Percentiles rank a stretch among this genome's conserved stretches.
Conservation (phyloP, 1,140 invertebrate genomes). For the Proales similis region DNA sequence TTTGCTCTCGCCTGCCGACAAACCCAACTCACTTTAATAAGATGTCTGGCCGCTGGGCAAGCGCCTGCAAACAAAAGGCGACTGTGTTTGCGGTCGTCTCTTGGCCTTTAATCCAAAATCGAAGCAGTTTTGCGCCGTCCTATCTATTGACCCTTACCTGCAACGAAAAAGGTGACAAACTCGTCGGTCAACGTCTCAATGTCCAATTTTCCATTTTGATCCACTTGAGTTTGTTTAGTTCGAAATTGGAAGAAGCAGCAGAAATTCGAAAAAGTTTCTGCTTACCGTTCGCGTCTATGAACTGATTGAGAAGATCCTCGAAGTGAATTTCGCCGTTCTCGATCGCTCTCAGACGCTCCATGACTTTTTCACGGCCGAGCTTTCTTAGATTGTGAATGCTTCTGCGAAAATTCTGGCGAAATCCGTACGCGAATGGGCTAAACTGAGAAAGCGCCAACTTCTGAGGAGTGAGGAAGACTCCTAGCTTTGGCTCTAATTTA, state of each 20-base stretch:
- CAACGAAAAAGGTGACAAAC: slow-evolving; percentile 35
- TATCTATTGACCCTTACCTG: background rate
- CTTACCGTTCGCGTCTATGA: slow-evolving; percentile 17
- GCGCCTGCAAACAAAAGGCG: slow-evolving; percentile 13
- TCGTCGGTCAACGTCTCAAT: slow-evolving; percentile 26
- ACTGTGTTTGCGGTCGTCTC: slow-evolving; percentile 26
- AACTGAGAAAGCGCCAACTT: too few relatives aligned
- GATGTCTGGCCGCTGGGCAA: background rate
- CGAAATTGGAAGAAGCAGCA: background rate
- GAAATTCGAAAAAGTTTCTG: background rate
- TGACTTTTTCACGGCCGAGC: background rate
- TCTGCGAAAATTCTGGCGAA: too few relatives aligned
- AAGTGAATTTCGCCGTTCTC: background rate
- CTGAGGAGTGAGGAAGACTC: too few relatives aligned
- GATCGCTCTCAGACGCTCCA: background rate
- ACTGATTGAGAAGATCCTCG: slow-evolving; percentile 9
- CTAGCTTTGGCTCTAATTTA: background rate
- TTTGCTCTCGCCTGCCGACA: background rate
- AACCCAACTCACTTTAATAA: background rate
- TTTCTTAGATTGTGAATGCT: background rate
- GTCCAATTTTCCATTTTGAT: background rate
- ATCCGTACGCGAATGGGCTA: too few relatives aligned
- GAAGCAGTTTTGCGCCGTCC: background rate
- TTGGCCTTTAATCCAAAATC: background rate
- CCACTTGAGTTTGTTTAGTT: background rate